A percentile compares a stretch with the other conserved stretches of the same genome.
These are phyloP conservation scores for Tipula lateralis DNA, from an alignment of 2,888 invertebrate species.

Conservation along the genomic window DNA sequence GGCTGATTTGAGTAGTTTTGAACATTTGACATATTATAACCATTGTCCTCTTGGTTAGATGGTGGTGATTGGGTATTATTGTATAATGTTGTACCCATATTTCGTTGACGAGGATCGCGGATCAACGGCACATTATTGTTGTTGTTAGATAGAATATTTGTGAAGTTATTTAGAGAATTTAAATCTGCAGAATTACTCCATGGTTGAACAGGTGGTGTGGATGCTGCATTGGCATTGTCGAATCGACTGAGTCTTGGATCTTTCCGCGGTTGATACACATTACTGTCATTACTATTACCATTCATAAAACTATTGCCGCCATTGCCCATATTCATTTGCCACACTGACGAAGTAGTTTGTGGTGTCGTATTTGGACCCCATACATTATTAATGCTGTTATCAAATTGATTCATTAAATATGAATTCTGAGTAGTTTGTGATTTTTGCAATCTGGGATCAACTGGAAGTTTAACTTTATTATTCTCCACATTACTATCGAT, in stretches of 20 bases:
- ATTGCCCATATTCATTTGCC: background rate
- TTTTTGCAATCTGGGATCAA: background rate
- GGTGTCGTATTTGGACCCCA: background rate
- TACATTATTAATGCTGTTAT: background rate
- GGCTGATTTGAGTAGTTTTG: conserved; percentile 43
- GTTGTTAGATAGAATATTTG: conserved; percentile 19
- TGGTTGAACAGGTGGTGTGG: background rate
- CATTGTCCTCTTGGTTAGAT: background rate
- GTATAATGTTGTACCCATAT: background rate
- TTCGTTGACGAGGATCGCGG: conserved; percentile 30
- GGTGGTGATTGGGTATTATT: background rate
- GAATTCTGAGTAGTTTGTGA: background rate
- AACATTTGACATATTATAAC: background rate
- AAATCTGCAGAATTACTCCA: background rate
- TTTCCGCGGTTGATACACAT: background rate
- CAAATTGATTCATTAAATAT: conserved; percentile 9
- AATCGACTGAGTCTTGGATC: conserved; percentile 27
- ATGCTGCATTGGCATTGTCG: background rate
- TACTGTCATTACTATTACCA: background rate
- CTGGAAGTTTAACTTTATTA: background rate
- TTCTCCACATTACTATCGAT: background rate
- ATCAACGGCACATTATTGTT: background rate
- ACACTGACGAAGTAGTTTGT: background rate
- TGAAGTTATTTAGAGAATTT: background rate
- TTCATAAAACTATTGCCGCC: background rate